Conservation (phyloP, 2,888 invertebrate genomes). For the Archips xylosteana region DNA sequence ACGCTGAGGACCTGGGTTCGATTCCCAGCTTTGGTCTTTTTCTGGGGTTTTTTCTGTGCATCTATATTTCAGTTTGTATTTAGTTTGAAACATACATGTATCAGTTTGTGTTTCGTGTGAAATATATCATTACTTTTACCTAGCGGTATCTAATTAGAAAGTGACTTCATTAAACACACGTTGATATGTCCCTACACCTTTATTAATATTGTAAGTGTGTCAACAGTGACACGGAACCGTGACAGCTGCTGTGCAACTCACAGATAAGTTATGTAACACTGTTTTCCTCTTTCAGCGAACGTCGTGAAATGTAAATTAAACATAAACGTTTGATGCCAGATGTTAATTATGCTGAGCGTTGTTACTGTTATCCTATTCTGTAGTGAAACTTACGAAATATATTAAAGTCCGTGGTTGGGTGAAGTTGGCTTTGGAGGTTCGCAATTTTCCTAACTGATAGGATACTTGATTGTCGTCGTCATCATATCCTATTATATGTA, state of each 20-base stretch:
- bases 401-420: background rate
- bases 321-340: conserved; percentile 20
- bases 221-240: background rate
- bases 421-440: background rate
- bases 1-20: too few relatives aligned
- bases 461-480: too few relatives aligned
- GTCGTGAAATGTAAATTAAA: conserved; percentile 26
- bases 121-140: too few relatives aligned
- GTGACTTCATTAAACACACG: background rate
- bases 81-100: too few relatives aligned
- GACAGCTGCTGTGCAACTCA: background rate
- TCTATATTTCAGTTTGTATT: too few relatives aligned
- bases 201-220: background rate
- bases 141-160: background rate
- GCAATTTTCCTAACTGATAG: background rate
- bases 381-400: conserved; percentile 3
- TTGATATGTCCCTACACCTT: background rate
- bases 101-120: too few relatives aligned
- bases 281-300: background rate
- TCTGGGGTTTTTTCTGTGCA: too few relatives aligned
- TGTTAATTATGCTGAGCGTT: conserved; percentile 1
- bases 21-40: too few relatives aligned
- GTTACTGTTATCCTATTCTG: background rate
- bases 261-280: conserved; percentile 7
- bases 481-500: too few relatives aligned